A percentile compares a stretch with the other conserved stretches of the same genome.
Evolutionary conservation across 2,113 vertebrate species (phyloP).

Genomic region (Corythornis vintsioides): DNA sequence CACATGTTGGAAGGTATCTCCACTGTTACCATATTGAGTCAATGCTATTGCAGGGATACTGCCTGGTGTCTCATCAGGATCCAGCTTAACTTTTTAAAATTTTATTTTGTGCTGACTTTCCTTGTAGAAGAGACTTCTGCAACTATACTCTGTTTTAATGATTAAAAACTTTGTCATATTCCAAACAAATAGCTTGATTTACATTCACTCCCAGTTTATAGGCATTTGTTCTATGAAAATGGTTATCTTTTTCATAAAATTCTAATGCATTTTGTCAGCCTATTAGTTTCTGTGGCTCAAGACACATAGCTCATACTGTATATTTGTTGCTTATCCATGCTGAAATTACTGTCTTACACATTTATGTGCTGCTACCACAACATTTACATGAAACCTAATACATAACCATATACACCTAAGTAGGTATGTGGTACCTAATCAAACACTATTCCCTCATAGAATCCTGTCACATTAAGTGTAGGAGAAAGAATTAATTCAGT

Average conservation of each 20-base stretch:
- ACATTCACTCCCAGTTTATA: not conserved
- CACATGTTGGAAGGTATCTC: not conserved
- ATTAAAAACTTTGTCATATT: not conserved
- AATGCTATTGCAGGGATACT: not conserved
- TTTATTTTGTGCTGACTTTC: not conserved
- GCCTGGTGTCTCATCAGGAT: not conserved
- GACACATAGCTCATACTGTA: not conserved
- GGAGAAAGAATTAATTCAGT: rapidly evolving
- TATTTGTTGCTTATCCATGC: not conserved
- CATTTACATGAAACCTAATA: too few species aligned
- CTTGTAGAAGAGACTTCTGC: not conserved
- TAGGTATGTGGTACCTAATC: not conserved
- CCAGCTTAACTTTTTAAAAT: not conserved
- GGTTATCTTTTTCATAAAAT: not conserved
- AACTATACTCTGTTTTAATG: not conserved
- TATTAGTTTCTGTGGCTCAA: not conserved
- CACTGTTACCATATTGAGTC: rapidly evolving
- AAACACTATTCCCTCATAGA: not conserved
- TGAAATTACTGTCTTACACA: not conserved
- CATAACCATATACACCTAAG: too few species aligned
- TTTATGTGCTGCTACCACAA: not conserved
- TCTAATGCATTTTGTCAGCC: not conserved
- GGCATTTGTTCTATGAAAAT: not conserved
- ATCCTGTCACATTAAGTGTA: not conserved
- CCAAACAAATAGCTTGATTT: not conserved